Conservation (phyloP, 1,140 invertebrate genomes). For the Drosophila parvula region DNA sequence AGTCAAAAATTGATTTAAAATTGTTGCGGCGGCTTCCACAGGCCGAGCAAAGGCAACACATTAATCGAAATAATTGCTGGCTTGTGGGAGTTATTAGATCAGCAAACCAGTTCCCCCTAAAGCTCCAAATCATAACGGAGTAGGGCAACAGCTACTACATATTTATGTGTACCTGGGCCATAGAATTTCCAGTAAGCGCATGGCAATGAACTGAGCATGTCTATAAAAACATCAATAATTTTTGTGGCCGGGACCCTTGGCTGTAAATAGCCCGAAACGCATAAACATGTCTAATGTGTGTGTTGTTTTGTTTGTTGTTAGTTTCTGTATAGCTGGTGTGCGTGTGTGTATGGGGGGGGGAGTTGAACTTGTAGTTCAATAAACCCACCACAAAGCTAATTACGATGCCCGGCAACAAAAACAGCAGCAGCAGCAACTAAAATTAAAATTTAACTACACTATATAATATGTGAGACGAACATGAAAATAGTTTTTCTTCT, state of each 20-base stretch:
- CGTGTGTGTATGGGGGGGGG: not conserved
- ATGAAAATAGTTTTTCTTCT: slow-evolving; percentile 42
- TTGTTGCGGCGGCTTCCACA: slow-evolving; percentile 3
- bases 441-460: slow-evolving; percentile 54
- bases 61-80: slow-evolving; percentile 24
- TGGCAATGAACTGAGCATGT: slow-evolving; percentile 40
- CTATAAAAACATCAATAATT: slow-evolving; percentile 47
- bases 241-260: slow-evolving; percentile 42
- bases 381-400: slow-evolving; percentile 54
- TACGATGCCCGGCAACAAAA: slow-evolving; percentile 20
- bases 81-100: slow-evolving; percentile 43
- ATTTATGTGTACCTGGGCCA: slow-evolving; percentile 16
- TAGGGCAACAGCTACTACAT: not conserved
- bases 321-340: not conserved
- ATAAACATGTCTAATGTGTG: slow-evolving; percentile 49
- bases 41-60: slow-evolving; percentile 6
- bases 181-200: slow-evolving; percentile 21
- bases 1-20: slow-evolving; percentile 14
- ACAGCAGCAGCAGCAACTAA: slow-evolving; percentile 28
- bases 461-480: slow-evolving; percentile 32
- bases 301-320: slow-evolving; percentile 6
- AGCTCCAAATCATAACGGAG: not conserved
- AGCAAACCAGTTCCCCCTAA: slow-evolving; percentile 19
- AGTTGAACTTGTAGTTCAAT: slow-evolving; percentile 61
- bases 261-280: slow-evolving; percentile 65